Conservation (phyloP, 2,888 invertebrate species). For the Drosophila limbata region DNA sequence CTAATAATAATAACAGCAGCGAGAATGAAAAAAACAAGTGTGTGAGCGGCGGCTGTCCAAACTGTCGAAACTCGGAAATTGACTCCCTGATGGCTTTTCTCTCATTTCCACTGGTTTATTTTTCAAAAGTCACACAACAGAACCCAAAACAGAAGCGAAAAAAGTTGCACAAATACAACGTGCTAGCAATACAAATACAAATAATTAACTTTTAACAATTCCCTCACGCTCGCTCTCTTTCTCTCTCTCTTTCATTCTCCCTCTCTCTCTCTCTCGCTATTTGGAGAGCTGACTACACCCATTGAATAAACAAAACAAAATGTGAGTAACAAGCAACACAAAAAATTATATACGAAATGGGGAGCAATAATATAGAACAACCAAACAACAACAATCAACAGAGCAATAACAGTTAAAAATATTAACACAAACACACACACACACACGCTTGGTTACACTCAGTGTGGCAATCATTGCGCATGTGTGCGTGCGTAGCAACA, state of each 20-base stretch:
- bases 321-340: slow-evolving; percentile 50
- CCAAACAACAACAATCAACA: slow-evolving; percentile 45
- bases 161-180: slow-evolving; percentile 75
- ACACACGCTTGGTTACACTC: slow-evolving; percentile 31
- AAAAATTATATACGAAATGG: slow-evolving; percentile 44
- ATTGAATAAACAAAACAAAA: slow-evolving; percentile 59
- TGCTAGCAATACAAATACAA: slow-evolving; percentile 74
- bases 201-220: slow-evolving; percentile 78
- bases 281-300: slow-evolving; percentile 53
- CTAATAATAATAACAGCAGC: slow-evolving; percentile 18
- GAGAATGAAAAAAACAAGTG: slow-evolving; percentile 5
- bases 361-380: slow-evolving; percentile 61
- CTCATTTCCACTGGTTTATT: slow-evolving; percentile 25
- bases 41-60: slow-evolving; percentile 43
- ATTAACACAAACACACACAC: slow-evolving; percentile 54
- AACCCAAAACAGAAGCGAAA: slow-evolving; percentile 44
- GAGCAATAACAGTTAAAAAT: slow-evolving; percentile 72
- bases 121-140: slow-evolving; percentile 57
- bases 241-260: neutral
- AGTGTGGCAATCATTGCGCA: slow-evolving; percentile 66
- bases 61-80: slow-evolving; percentile 55
- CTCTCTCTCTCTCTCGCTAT: slow-evolving; percentile 1
- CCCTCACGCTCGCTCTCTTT: slow-evolving; percentile 24
- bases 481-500: slow-evolving; percentile 68
- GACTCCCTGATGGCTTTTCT: slow-evolving; percentile 45